Percentiles rank a stretch among this genome's conserved stretches.
Conservation (phyloP, 2,888 invertebrate species). For the Eurytoma adleriae region DNA sequence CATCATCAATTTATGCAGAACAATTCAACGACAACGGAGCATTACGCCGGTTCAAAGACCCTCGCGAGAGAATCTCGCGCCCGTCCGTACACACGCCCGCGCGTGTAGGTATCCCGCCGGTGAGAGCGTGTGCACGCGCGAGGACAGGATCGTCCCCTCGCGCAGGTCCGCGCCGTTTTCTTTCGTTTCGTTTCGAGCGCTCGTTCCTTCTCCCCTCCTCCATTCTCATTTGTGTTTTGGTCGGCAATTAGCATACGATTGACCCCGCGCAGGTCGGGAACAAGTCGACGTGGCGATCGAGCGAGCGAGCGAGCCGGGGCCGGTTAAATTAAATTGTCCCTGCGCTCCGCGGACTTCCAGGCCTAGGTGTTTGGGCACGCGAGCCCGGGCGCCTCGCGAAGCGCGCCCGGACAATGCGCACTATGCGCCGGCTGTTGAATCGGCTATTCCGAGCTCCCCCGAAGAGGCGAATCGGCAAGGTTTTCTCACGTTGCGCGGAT, state of each 20-base stretch:
- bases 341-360: constrained; percentile 54
- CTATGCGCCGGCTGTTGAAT: too few species aligned
- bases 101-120: neutral
- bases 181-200: constrained; percentile 27
- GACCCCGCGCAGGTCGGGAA: constrained; percentile 68
- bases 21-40: constrained; percentile 75
- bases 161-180: constrained; percentile 13
- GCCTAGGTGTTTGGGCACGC: constrained; percentile 24
- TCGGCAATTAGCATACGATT: constrained; percentile 75
- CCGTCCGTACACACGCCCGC: constrained; percentile 11
- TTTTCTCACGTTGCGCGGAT: too few species aligned
- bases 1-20: constrained; percentile 76
- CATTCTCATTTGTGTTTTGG: constrained; percentile 65
- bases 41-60: constrained; percentile 73
- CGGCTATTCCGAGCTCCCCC: neutral
- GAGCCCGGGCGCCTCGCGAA: too few species aligned
- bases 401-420: neutral
- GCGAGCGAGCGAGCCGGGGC: constrained; percentile 28
- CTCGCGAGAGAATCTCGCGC: constrained; percentile 37
- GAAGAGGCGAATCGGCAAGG: neutral
- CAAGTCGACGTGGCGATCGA: constrained; percentile 54
- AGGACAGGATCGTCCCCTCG: constrained; percentile 51
- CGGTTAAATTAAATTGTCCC: constrained; percentile 72
- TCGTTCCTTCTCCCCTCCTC: constrained; percentile 32
- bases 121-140: neutral